A percentile compares a stretch with the other conserved stretches of the same genome.
These are phyloP conservation scores for Mythimna loreyi DNA, from an alignment of 2,888 invertebrate genomes.

Conservation along the genomic window DNA sequence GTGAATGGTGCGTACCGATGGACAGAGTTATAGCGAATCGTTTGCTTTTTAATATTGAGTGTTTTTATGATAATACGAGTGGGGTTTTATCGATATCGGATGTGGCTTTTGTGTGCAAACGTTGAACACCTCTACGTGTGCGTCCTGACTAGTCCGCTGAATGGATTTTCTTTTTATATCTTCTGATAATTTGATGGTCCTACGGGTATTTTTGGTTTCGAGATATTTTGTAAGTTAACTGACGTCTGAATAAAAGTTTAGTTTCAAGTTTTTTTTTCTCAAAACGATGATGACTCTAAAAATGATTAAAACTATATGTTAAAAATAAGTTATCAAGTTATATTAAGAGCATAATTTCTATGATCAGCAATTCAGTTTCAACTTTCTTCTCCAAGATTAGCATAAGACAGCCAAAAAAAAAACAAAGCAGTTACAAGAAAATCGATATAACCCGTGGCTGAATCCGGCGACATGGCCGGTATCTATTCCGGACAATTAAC, in stretches of 20 bases:
- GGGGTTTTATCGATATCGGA: conserved; percentile 74
- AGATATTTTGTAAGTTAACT: conserved; percentile 4
- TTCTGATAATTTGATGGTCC: conserved; percentile 40
- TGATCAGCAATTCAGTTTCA: neutral
- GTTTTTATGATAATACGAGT: conserved; percentile 79
- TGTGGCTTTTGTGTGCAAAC: conserved; percentile 69
- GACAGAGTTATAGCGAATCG: conserved; percentile 79
- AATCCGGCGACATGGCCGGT: conserved; percentile 65
- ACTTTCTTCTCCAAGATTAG: conserved; percentile 21
- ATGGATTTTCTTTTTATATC: conserved; percentile 52
- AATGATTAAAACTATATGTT: too few relatives aligned
- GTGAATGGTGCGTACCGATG: conserved; percentile 77
- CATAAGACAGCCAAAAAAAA: conserved; percentile 37
- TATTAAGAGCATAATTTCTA: too few relatives aligned
- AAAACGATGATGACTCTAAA: neutral
- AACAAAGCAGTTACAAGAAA: conserved; percentile 28
- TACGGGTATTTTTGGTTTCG: conserved; percentile 27
- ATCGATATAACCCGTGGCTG: conserved; percentile 50
- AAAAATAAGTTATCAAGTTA: too few relatives aligned
- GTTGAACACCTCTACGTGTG: conserved; percentile 69
- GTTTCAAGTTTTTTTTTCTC: neutral
- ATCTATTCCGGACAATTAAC: conserved; percentile 84
- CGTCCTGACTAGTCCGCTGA: conserved; percentile 42
- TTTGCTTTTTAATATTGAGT: conserved; percentile 84
- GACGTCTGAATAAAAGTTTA: neutral